A percentile compares a stretch with the other conserved stretches of the same genome.
Conservation (phyloP, 1,140 invertebrate species). For the Eurosta solidaginis region DNA sequence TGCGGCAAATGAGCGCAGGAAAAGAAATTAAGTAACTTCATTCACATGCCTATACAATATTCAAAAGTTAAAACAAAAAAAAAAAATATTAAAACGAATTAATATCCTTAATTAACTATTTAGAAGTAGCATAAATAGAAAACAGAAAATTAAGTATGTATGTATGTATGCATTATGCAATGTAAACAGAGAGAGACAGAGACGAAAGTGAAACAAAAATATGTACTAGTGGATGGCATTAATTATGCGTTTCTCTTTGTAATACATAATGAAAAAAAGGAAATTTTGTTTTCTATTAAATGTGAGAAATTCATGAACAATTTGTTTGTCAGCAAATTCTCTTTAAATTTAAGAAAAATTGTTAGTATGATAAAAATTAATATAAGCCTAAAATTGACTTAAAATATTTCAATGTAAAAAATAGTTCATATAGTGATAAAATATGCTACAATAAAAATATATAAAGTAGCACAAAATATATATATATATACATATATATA, state of each 20-base stretch:
- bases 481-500: not conserved
- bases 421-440: not conserved
- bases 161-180: not conserved
- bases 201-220: not conserved
- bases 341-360: constrained; percentile 16
- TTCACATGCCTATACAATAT: too few relatives aligned
- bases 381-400: not conserved
- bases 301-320: not conserved
- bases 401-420: constrained; percentile 12
- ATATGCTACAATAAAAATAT: not conserved
- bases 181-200: not conserved
- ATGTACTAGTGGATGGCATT: constrained; percentile 9
- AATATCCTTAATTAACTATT: not conserved
- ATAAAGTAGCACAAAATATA: not conserved
- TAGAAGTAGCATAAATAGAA: not conserved
- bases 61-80: too few relatives aligned
- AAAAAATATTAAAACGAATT: not conserved
- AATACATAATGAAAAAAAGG: not conserved
- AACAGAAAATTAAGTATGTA: not conserved
- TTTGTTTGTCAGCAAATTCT: constrained; percentile 6
- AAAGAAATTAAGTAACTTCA: too few relatives aligned
- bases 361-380: constrained; percentile 13
- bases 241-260: constrained; percentile 5
- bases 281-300: constrained; percentile 13
- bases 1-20: too few relatives aligned